Evolutionary conservation across 2,888 invertebrate species (phyloP).

Genomic region (Amphiduros pacificus): DNA sequence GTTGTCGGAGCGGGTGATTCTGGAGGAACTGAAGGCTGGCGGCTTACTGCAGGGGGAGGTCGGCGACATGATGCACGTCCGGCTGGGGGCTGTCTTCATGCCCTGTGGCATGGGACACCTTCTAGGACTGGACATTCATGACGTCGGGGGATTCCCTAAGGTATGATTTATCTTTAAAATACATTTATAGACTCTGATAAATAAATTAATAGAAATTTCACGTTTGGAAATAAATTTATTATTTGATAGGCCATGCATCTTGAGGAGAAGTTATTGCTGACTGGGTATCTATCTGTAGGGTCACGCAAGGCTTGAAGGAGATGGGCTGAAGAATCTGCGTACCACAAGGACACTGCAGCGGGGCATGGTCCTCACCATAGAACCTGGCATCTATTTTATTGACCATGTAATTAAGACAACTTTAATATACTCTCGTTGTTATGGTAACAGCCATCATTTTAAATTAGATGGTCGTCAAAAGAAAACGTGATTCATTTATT

Average conservation of each 20-base stretch:
- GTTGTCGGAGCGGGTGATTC: constrained; percentile 76
- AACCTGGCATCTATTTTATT: constrained; percentile 97
- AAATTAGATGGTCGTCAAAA: background rate
- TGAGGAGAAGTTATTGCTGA: no score
- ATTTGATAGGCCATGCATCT: no score
- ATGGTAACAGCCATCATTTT: background rate
- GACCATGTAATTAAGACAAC: constrained; percentile 52
- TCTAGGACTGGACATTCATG: constrained; percentile 94
- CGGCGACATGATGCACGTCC: constrained; percentile 66
- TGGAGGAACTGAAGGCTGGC: constrained; percentile 75
- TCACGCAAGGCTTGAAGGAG: no score
- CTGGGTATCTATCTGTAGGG: no score
- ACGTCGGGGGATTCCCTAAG: constrained; percentile 87
- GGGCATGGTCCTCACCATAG: constrained; percentile 91
- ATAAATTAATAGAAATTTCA: no score
- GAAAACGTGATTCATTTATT: no score
- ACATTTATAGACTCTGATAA: no score
- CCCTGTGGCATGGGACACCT: constrained; percentile 97
- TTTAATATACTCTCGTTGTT: background rate
- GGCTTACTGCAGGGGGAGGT: constrained; percentile 71
- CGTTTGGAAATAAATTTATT: no score
- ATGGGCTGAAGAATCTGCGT: constrained; percentile 77
- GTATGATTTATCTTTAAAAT: no score
- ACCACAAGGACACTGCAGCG: constrained; percentile 73
- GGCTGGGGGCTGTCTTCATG: constrained; percentile 84